Conservation (phyloP, 2,113 vertebrate species). For the Brachypodius melanocephalos region DNA sequence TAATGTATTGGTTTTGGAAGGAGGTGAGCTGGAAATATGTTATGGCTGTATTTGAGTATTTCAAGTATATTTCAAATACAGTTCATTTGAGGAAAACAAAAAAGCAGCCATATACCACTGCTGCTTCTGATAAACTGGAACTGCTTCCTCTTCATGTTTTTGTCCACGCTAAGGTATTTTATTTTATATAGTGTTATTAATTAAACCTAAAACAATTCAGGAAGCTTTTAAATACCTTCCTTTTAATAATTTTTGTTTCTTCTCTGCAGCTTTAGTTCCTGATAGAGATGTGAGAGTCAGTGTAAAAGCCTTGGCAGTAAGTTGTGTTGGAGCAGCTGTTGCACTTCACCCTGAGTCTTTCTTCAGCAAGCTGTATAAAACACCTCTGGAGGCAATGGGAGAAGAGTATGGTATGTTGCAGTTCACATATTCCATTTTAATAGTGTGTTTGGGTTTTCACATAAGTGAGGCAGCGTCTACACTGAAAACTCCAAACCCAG, state of each 20-base stretch:
- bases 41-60: not conserved
- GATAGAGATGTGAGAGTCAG: slow-evolving; percentile 95
- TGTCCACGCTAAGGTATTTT: not conserved
- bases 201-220: not conserved
- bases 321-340: slow-evolving; percentile 89
- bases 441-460: not conserved
- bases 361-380: slow-evolving; percentile 89
- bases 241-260: not conserved
- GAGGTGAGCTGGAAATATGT: not conserved
- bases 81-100: not conserved
- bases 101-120: not conserved
- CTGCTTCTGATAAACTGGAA: not conserved
- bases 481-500: not conserved
- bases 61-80: not conserved
- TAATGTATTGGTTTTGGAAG: not conserved
- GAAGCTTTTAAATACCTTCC: not conserved
- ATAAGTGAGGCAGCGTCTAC: not conserved
- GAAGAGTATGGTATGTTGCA: slow-evolving; percentile 75
- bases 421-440: not conserved
- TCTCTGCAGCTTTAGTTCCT: slow-evolving; percentile 81
- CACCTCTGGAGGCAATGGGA: slow-evolving; percentile 77
- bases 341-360: slow-evolving; percentile 90
- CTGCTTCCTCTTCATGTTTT: not conserved
- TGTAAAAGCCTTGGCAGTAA: slow-evolving; percentile 93
- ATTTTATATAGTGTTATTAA: not conserved